A percentile compares a stretch with the other conserved stretches of the same genome.
These are phyloP conservation scores for Junonia oenone DNA, from an alignment of 2,888 invertebrate genomes.

Conservation along the genomic window DNA sequence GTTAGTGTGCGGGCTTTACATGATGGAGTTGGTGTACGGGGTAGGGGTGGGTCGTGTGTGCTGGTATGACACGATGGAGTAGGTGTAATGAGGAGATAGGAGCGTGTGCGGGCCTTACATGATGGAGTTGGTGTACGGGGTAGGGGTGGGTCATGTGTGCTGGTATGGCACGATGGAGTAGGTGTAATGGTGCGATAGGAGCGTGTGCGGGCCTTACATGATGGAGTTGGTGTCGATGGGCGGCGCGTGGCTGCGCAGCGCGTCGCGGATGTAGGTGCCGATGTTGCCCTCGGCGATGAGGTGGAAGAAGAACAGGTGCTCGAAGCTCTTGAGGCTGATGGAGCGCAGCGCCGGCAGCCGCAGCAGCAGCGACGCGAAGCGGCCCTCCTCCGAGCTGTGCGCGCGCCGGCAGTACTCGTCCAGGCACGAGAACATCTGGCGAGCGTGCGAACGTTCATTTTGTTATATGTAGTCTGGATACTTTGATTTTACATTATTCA, in stretches of 20 bases:
- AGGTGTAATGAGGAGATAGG: too few species aligned
- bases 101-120: too few species aligned
- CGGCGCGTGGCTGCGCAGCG: slow-evolving; percentile 83
- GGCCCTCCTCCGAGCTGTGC: slow-evolving; percentile 94
- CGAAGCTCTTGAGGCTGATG: slow-evolving; percentile 95
- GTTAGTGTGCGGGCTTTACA: too few species aligned
- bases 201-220: slow-evolving; percentile 80
- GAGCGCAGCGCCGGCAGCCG: slow-evolving; percentile 93
- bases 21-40: too few species aligned
- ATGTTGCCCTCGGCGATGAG: slow-evolving; percentile 92
- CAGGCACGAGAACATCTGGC: slow-evolving; percentile 93
- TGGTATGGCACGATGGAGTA: slow-evolving; percentile 52
- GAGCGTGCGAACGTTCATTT: too few species aligned
- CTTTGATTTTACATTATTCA: too few species aligned
- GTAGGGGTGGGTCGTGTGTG: too few species aligned
- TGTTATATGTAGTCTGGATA: too few species aligned
- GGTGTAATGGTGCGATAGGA: slow-evolving; percentile 66
- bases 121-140: slow-evolving; percentile 38
- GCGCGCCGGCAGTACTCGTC: slow-evolving; percentile 95
- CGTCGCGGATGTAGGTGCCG: slow-evolving; percentile 90
- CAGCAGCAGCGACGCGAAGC: slow-evolving; percentile 95
- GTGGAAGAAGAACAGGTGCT: slow-evolving; percentile 96
- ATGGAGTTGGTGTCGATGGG: slow-evolving; percentile 58
- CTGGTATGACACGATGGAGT: too few species aligned
- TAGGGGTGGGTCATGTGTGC: background rate